phyloP scores from a whole-genome alignment of 2,797 vertebrate genomes.

The Hyperoplus lanceolatus region DNA sequence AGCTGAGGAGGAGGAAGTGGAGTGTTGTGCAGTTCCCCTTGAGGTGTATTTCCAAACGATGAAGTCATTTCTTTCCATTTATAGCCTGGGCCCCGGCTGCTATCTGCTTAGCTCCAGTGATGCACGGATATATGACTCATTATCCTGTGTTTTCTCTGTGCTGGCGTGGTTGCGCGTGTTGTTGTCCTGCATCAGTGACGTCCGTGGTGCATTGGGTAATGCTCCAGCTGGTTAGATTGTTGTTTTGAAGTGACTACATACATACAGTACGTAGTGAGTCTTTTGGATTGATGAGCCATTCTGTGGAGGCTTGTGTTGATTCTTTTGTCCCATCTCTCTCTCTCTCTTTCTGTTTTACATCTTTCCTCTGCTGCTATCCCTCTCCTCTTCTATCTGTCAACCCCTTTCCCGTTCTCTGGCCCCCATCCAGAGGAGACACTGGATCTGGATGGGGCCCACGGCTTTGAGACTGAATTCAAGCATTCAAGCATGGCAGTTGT shows the following conservation, averaged over 20 bases:
- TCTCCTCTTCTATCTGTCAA: slow-evolving; percentile 52
- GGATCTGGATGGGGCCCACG: slow-evolving; percentile 62
- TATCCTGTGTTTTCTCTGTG: slow-evolving; percentile 51
- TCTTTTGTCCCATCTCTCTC: slow-evolving; percentile 41
- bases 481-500: slow-evolving; percentile 64
- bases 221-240: slow-evolving; percentile 59
- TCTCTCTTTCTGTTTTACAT: slow-evolving; percentile 18
- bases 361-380: slow-evolving; percentile 25
- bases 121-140: slow-evolving; percentile 72
- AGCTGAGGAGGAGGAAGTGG: slow-evolving; percentile 67
- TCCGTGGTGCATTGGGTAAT: slow-evolving; percentile 58
- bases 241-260: slow-evolving; percentile 34
- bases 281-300: slow-evolving; percentile 60
- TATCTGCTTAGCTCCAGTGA: slow-evolving; percentile 75
- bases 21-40: slow-evolving; percentile 73
- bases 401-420: slow-evolving; percentile 67
- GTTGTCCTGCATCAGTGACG: slow-evolving; percentile 68
- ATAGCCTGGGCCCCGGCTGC: slow-evolving; percentile 79
- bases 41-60: slow-evolving; percentile 80
- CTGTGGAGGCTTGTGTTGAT: slow-evolving; percentile 39
- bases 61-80: slow-evolving; percentile 85
- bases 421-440: slow-evolving; percentile 73
- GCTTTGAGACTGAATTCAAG: slow-evolving; percentile 53
- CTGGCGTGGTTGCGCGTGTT: slow-evolving; percentile 61
- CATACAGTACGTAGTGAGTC: slow-evolving; percentile 51